A percentile compares a stretch with the other conserved stretches of the same genome.
These are phyloP conservation scores for Stenolophus ochropezus DNA, from an alignment of 2,888 invertebrate species.

Conservation along the genomic window DNA sequence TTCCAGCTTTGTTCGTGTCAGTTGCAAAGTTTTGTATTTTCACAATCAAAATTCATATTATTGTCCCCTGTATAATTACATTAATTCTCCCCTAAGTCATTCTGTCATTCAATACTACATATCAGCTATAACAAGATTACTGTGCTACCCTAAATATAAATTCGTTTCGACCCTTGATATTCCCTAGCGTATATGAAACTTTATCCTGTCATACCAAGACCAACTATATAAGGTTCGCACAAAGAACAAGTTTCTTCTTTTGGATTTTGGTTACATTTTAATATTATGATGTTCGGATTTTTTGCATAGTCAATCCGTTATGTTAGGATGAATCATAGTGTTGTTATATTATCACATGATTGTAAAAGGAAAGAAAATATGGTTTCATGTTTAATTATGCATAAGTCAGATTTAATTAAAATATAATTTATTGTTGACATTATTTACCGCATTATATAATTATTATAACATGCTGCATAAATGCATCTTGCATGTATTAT, in stretches of 20 bases:
- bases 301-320: neutral
- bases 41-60: neutral
- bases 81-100: neutral
- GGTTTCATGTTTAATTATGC: constrained; percentile 15
- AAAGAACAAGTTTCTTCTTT: neutral
- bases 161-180: neutral
- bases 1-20: too few relatives aligned
- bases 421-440: constrained; percentile 20
- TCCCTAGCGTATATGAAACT: neutral
- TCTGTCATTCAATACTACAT: neutral
- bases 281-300: constrained; percentile 3
- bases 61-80: neutral
- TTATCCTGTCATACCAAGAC: neutral
- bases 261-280: neutral
- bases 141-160: neutral
- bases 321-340: neutral
- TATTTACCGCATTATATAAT: constrained; percentile 8
- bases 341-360: neutral
- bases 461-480: constrained; percentile 3
- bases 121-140: neutral
- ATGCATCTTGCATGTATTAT: neutral
- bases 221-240: constrained; percentile 38
- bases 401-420: constrained; percentile 26
- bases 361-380: constrained; percentile 16
- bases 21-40: too few relatives aligned